A percentile compares a stretch with the other conserved stretches of the same genome.
phyloP scores from a whole-genome alignment of 2,888 invertebrate genomes.

The Dioctria linearis region DNA sequence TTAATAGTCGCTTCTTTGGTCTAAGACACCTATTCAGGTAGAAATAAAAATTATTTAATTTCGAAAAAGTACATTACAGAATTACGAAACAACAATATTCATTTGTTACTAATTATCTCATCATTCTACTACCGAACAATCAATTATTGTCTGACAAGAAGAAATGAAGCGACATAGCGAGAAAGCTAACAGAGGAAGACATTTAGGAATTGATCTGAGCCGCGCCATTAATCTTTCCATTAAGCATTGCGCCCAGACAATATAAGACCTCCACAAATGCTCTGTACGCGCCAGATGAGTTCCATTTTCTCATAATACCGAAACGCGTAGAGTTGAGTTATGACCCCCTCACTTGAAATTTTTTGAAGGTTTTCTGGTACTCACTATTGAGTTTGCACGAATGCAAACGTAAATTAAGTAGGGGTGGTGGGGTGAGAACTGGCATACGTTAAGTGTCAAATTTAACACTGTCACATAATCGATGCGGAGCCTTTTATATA shows the following conservation, averaged over 20 bases:
- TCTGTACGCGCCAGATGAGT: slow-evolving; percentile 2
- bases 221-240: slow-evolving; percentile 39
- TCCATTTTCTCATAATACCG: slow-evolving; percentile 30
- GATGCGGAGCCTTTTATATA: too few relatives aligned
- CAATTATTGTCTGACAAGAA: slow-evolving; percentile 21
- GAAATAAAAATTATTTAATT: too few relatives aligned
- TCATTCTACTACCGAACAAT: slow-evolving; percentile 3
- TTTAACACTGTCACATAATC: too few relatives aligned
- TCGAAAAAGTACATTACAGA: too few relatives aligned
- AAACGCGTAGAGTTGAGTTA: neutral
- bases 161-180: slow-evolving; percentile 4
- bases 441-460: too few relatives aligned
- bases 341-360: slow-evolving; percentile 13
- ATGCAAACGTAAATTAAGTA: too few relatives aligned
- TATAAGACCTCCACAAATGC: slow-evolving; percentile 12
- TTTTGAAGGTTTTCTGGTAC: too few relatives aligned
- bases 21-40: too few relatives aligned
- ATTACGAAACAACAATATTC: neutral
- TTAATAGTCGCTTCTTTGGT: too few relatives aligned
- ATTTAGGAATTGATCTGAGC: neutral
- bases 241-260: slow-evolving; percentile 26
- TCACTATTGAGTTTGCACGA: too few relatives aligned
- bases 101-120: slow-evolving; percentile 30
- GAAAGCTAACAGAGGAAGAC: slow-evolving; percentile 16
- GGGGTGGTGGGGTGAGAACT: too few relatives aligned